These are phyloP conservation scores for Sphenopsis melanotis DNA, from an alignment of 2,797 vertebrate genomes.

Conservation along the genomic window DNA sequence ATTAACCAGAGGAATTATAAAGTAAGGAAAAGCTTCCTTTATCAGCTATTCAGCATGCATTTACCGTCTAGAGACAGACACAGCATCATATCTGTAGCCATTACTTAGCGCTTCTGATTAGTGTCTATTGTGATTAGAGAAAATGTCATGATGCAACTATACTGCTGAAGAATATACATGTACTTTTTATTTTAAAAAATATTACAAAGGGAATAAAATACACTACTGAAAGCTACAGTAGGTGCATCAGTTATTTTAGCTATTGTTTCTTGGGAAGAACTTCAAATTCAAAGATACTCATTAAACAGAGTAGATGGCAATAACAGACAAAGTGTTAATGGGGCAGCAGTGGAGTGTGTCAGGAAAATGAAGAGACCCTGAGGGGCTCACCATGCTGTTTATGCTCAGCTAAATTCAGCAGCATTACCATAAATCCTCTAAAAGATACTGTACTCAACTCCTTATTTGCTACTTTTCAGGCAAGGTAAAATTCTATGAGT, in stretches of 20 bases:
- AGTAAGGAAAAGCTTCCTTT: not conserved
- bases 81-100: not conserved
- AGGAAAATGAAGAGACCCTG: conserved; percentile 81
- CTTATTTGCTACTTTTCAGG: not conserved
- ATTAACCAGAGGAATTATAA: not conserved
- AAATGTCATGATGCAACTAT: not conserved
- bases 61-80: not conserved
- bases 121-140: not conserved
- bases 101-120: not conserved
- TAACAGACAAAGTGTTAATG: conserved; percentile 85
- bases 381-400: conserved; percentile 74
- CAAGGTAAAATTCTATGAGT: not conserved
- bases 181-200: not conserved
- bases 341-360: conserved; percentile 80
- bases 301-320: conserved; percentile 79
- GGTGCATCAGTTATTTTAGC: conserved; percentile 32
- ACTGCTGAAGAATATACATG: not conserved
- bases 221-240: not conserved
- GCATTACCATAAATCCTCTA: conserved; percentile 74
- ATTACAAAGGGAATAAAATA: not conserved
- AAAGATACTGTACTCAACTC: conserved; percentile 61
- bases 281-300: conserved; percentile 79
- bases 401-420: conserved; percentile 52
- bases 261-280: conserved; percentile 58
- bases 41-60: not conserved